phyloP scores from a whole-genome alignment of 2,888 invertebrate genomes.

The Rhyacophila evoluta region DNA sequence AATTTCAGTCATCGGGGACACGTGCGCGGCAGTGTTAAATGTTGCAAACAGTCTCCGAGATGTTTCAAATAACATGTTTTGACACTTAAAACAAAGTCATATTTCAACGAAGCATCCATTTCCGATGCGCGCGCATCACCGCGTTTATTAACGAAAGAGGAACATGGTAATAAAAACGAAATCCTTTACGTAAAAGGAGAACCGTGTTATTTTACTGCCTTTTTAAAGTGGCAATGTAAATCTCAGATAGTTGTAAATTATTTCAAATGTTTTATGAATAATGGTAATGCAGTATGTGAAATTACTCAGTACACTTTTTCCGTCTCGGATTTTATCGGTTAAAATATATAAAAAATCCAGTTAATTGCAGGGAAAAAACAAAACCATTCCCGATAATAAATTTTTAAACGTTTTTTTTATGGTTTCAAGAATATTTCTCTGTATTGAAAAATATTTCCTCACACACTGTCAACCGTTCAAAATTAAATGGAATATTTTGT shows the following conservation, averaged over 20 bases:
- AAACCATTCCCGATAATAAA: too few relatives aligned
- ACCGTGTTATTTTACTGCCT: slow-evolving; percentile 14
- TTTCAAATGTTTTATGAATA: too few relatives aligned
- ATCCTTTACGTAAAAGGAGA: slow-evolving; percentile 25
- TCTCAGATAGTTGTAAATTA: not conserved
- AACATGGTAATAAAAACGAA: not conserved
- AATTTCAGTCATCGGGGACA: not conserved
- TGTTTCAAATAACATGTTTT: slow-evolving; percentile 42
- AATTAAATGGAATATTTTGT: too few relatives aligned
- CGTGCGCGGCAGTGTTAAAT: slow-evolving; percentile 32
- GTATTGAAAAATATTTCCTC: too few relatives aligned
- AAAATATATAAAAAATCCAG: too few relatives aligned
- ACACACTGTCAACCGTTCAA: too few relatives aligned
- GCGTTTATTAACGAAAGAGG: slow-evolving; percentile 30
- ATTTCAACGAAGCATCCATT: slow-evolving; percentile 40
- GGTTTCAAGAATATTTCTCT: too few relatives aligned
- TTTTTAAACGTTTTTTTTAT: too few relatives aligned
- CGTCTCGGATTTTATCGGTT: too few relatives aligned
- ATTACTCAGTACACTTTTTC: too few relatives aligned
- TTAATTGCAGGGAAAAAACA: too few relatives aligned
- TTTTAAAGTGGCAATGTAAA: not conserved
- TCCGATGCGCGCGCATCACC: slow-evolving; percentile 25
- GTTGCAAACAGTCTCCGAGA: slow-evolving; percentile 9
- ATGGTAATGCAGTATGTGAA: too few relatives aligned
- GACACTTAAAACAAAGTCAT: slow-evolving; percentile 50